Conservation (phyloP, 2,113 vertebrate genomes). For the Hassar affinis region DNA sequence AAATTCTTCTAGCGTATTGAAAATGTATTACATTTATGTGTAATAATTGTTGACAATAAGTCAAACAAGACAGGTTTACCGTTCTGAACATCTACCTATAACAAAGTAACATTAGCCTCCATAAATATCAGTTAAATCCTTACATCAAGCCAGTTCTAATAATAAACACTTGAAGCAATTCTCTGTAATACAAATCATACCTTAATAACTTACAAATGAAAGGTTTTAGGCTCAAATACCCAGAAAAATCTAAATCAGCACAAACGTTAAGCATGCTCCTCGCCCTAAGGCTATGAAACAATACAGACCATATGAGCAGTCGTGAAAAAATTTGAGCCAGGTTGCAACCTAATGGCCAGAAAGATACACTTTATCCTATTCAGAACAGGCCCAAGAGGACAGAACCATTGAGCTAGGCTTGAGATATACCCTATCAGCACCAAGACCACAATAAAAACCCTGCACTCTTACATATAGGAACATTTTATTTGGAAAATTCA, state of each 20-base stretch:
- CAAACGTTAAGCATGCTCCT: not conserved
- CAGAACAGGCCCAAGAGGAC: not conserved
- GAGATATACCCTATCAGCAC: not conserved
- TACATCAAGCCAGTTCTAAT: not conserved
- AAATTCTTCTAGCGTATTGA: not conserved
- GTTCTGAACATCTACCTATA: not conserved
- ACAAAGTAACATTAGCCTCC: no score
- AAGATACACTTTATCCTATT: not conserved
- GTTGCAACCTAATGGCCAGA: not conserved
- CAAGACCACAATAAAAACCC: slow-evolving; percentile 16
- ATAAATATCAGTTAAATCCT: not conserved
- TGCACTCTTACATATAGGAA: not conserved
- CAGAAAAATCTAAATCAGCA: not conserved
- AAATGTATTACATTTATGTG: not conserved
- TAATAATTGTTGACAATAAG: not conserved
- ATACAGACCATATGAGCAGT: not conserved
- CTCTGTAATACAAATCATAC: not conserved
- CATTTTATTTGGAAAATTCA: slow-evolving; percentile 32
- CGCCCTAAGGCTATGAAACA: not conserved
- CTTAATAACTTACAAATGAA: not conserved
- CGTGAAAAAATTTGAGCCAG: not conserved
- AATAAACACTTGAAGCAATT: not conserved
- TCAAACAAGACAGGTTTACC: not conserved
- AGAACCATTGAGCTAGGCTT: not conserved
- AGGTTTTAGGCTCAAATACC: not conserved